Evolutionary conservation across 2,113 vertebrate species (phyloP), one percentile per base, ranked within the genome.

Genomic region (Gallinago jamesoni): DNA sequence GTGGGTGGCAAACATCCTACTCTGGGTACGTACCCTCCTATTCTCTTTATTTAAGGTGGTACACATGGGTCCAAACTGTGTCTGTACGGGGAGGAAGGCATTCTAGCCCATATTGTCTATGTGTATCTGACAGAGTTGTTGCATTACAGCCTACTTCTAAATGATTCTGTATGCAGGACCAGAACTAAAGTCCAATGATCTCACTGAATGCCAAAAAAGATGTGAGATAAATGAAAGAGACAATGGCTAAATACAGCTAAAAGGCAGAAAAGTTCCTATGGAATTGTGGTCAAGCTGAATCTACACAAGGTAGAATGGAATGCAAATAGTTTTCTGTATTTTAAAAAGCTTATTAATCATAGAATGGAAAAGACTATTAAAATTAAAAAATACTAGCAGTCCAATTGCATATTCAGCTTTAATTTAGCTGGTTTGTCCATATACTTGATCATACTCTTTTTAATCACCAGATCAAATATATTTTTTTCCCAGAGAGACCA

Each of bases 81-180:
- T 35, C 35, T 64, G 48, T 27, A 41, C 7, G 10, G 12, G 63
- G 24, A 67, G 21, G 67, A 50, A 74, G 37, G 12, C 15, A 30
- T 56, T 88, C 47, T 8, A 50, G 39, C 7, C 35, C 24, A 33
- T 21, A 23, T 3, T 60, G 14, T 47, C 4, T 8, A 7, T 13
- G 15, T 39, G 18, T 30, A 2, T 80, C 59, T 52, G 64, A 14
- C 45, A 77, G 55, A 69, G 41, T 5, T 63, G 28, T 24, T 90
- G 41, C 22, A 33, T 27, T 87, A 43, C 45, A 93, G 17, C 19
- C 37, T 72, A 31, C 33, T 60, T 89, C 39, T 56, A 57, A 81
- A 87, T 0, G 0, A 68, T 48, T 76, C 76, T 55, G n/a, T 16
- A 4, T 4, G 3, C 57, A 52, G 35, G 52, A n/a, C 37, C 50